Percentiles rank a stretch among this genome's conserved stretches.
These are phyloP conservation scores for Myoxocephalus aenaeus DNA, from an alignment of 2,797 vertebrate species.

Conservation along the genomic window DNA sequence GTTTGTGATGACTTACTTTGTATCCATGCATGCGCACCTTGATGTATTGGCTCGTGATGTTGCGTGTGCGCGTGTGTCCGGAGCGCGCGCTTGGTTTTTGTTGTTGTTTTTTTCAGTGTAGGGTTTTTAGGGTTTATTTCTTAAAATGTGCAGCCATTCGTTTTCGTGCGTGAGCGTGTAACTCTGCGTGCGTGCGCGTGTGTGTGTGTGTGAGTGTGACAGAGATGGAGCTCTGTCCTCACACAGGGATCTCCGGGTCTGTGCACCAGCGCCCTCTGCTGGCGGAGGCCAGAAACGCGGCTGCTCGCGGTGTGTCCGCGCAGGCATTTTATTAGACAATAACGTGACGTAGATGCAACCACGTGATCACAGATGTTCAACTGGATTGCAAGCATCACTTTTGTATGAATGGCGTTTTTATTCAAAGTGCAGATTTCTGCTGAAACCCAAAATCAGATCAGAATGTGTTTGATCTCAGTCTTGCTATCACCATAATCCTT, in stretches of 20 bases:
- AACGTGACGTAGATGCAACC: not conserved
- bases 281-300: not conserved
- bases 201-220: not conserved
- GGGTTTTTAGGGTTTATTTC: not conserved
- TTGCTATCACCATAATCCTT: too few species aligned
- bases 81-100: not conserved
- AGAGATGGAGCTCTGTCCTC: not conserved
- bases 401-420: not conserved
- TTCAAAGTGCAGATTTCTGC: not conserved
- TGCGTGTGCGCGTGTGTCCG: conserved; percentile 2
- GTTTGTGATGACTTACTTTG: conserved; percentile 52
- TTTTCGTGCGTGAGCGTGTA: conserved; percentile 3
- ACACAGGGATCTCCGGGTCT: not conserved
- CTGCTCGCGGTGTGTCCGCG: not conserved
- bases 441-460: not conserved
- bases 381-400: not conserved
- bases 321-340: too few species aligned
- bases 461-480: not conserved
- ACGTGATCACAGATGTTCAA: not conserved
- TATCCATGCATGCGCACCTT: conserved; percentile 32
- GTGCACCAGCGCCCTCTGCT: conserved; percentile 46
- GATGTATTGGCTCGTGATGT: not conserved
- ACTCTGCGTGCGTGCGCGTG: conserved; percentile 1
- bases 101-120: not conserved
- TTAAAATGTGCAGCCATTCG: not conserved